Evolutionary conservation across 2,797 vertebrate species (phyloP).

Genomic region (Lates japonicus): DNA sequence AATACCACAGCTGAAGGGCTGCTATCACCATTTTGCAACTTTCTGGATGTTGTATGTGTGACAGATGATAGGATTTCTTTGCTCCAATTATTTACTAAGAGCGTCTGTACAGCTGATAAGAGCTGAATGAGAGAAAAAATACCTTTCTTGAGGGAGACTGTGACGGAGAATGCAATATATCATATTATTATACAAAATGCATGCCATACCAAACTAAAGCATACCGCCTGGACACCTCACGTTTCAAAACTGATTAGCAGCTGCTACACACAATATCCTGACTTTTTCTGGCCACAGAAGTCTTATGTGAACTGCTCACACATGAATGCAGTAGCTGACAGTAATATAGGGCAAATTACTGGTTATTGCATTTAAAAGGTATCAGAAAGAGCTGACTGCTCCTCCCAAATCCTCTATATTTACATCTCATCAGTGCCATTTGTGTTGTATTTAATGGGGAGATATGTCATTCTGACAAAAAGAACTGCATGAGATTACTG

Average conservation of each 20-base stretch:
- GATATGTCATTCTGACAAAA: constrained; percentile 58
- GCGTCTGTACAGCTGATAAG: constrained; percentile 23
- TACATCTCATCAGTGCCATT: constrained; percentile 42
- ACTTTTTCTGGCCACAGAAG: constrained; percentile 44
- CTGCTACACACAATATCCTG: constrained; percentile 32
- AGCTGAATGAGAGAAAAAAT: constrained; percentile 17
- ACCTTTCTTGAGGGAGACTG: constrained; percentile 1
- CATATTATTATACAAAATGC: constrained; percentile 39
- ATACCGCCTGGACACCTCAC: constrained; percentile 14
- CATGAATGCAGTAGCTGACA: constrained; percentile 46
- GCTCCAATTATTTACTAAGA: constrained; percentile 19
- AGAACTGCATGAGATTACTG: constrained; percentile 50
- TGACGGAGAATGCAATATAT: constrained; percentile 31
- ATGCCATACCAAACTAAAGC: constrained; percentile 24
- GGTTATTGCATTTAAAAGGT: constrained; percentile 57
- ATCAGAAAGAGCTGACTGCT: constrained; percentile 58
- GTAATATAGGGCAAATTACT: too few species aligned
- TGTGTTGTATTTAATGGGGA: constrained; percentile 48
- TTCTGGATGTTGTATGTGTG: constrained; percentile 22
- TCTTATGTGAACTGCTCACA: constrained; percentile 52
- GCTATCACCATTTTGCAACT: constrained; percentile 25
- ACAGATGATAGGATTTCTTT: constrained; percentile 26
- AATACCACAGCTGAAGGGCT: constrained; percentile 34
- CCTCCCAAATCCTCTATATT: constrained; percentile 54
- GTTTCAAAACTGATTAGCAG: constrained; percentile 34